These are phyloP conservation scores for Dendrocopos noguchii DNA, from an alignment of 2,113 vertebrate genomes.

Conservation along the genomic window DNA sequence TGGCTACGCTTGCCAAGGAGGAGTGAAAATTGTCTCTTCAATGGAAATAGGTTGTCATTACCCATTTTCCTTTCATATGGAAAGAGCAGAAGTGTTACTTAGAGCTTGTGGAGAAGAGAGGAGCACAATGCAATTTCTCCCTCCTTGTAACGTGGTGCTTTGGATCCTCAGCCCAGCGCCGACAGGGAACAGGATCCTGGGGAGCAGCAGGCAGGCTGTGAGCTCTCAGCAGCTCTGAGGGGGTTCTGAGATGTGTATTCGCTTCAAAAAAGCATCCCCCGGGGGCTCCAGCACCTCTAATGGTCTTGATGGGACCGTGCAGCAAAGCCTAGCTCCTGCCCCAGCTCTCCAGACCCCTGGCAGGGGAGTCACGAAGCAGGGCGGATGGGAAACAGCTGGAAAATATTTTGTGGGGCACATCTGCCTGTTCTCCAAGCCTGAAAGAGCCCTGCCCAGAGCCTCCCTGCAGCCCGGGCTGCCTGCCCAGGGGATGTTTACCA, in stretches of 20 bases:
- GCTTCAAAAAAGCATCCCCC: neutral
- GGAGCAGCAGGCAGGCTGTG: neutral
- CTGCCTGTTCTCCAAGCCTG: neutral
- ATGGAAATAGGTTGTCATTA: constrained; percentile 44
- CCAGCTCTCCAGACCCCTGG: neutral
- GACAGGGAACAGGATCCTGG: neutral
- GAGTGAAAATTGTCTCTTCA: constrained; percentile 45
- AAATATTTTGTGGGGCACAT: neutral
- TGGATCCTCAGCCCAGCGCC: neutral
- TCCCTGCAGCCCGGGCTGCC: neutral
- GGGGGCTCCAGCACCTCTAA: neutral
- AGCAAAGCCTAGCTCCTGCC: neutral
- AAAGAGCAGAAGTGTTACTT: constrained; percentile 27
- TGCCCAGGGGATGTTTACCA: neutral
- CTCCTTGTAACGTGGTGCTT: neutral
- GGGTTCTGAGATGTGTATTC: neutral
- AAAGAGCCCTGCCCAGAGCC: neutral
- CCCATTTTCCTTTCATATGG: constrained; percentile 34
- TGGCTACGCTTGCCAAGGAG: constrained; percentile 43
- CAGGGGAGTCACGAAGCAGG: neutral
- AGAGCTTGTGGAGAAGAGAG: neutral
- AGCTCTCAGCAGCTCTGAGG: neutral
- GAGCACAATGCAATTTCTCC: constrained; percentile 40
- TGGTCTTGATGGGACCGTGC: neutral
- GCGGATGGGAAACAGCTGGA: neutral